Percentiles rank a stretch among this genome's conserved stretches.
Evolutionary conservation across 2,797 vertebrate genomes (phyloP).

Genomic region (Anguilla pacifica): DNA sequence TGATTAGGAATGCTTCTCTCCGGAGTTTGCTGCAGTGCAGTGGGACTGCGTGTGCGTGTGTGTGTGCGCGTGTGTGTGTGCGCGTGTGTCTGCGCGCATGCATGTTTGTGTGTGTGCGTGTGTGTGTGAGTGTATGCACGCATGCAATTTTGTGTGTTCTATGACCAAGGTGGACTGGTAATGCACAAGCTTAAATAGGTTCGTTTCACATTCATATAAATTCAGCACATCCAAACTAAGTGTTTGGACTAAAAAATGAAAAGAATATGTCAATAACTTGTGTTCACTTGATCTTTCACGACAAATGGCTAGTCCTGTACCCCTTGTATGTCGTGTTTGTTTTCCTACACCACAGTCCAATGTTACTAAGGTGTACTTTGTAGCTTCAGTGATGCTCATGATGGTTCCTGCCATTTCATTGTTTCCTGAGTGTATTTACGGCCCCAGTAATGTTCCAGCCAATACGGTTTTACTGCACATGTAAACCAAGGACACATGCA

Average conservation of each 20-base stretch:
- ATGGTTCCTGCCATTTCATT: background rate
- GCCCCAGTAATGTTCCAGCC: background rate
- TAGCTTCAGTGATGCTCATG: background rate
- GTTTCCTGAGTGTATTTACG: background rate
- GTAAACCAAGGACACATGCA: no score
- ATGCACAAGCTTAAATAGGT: background rate
- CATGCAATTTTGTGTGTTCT: background rate
- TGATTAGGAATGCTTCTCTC: constrained; percentile 13
- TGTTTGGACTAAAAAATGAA: background rate
- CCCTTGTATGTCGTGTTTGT: background rate
- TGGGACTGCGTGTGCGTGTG: background rate
- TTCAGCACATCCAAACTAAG: background rate
- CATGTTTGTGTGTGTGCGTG: background rate
- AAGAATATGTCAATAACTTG: background rate
- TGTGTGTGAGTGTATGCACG: background rate
- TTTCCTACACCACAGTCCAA: background rate
- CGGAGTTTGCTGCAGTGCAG: constrained; percentile 33
- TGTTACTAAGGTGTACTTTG: background rate
- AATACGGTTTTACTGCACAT: background rate
- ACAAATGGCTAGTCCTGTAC: background rate
- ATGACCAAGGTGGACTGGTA: background rate
- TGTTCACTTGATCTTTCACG: background rate
- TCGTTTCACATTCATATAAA: background rate
- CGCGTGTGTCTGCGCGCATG: background rate
- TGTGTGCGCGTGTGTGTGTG: no score